Evolutionary conservation across 2,113 vertebrate genomes (phyloP).

Genomic region (Xiphophorus couchianus): DNA sequence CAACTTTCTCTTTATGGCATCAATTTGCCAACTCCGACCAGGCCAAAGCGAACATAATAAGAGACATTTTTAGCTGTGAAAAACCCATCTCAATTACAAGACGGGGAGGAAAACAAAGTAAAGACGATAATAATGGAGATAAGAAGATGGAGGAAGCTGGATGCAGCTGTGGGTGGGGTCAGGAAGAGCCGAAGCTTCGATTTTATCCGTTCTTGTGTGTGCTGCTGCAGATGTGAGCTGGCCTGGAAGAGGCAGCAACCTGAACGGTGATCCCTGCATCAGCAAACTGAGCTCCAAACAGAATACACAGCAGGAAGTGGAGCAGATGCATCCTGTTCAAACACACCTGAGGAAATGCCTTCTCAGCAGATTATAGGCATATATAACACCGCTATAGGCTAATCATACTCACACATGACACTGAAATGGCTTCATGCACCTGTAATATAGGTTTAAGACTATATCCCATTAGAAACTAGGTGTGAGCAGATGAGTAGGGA

Average conservation of each 20-base stretch:
- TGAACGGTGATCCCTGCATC: constrained; percentile 36
- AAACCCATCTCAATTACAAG: neutral
- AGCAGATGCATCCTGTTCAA: neutral
- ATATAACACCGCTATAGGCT: constrained; percentile 13
- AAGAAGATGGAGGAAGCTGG: constrained; percentile 6
- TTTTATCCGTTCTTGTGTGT: constrained; percentile 7
- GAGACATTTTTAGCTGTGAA: neutral
- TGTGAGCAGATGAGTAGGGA: constrained; percentile 56
- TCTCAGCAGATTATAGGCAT: constrained; percentile 45
- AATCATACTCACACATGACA: neutral
- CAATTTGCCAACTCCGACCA: constrained; percentile 49
- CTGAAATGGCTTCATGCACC: neutral
- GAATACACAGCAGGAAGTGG: constrained; percentile 26
- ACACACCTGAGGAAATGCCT: constrained; percentile 14
- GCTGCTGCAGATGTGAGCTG: constrained; percentile 40
- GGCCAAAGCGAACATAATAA: constrained; percentile 6
- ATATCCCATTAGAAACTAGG: constrained; percentile 10
- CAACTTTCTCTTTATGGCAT: constrained; percentile 65
- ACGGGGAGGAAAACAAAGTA: neutral
- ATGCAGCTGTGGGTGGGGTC: neutral
- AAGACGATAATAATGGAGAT: neutral
- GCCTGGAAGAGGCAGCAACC: constrained; percentile 27
- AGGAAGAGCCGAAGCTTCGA: neutral
- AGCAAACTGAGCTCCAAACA: constrained; percentile 32
- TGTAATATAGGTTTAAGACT: constrained; percentile 4